These are phyloP conservation scores for Burhinus oedicnemus DNA, from an alignment of 2,113 vertebrate genomes.

Conservation along the genomic window DNA sequence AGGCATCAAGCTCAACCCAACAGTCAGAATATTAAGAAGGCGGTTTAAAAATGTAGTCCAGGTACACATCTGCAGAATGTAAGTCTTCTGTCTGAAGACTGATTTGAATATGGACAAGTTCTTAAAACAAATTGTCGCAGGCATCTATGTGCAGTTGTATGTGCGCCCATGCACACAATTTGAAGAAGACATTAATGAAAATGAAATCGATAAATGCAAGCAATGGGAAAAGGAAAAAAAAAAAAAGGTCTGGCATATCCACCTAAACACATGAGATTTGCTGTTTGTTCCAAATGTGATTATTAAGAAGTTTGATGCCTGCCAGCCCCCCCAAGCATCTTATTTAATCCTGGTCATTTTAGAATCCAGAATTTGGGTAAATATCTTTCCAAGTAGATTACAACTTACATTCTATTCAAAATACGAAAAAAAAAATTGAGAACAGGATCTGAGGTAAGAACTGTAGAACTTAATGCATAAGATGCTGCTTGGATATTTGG, in stretches of 20 bases:
- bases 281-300: not conserved
- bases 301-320: not conserved
- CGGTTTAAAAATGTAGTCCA: not conserved
- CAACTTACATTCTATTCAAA: not conserved
- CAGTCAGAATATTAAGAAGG: not conserved
- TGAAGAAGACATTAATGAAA: not conserved
- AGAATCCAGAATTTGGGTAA: not conserved
- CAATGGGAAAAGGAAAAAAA: not conserved
- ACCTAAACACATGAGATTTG: not conserved
- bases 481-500: not conserved
- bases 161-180: not conserved
- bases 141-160: not conserved
- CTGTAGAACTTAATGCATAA: not conserved
- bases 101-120: not conserved
- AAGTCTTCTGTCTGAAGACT: not conserved
- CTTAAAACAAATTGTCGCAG: not conserved
- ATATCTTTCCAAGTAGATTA: not conserved
- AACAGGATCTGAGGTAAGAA: not conserved
- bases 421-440: not conserved
- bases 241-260: not conserved
- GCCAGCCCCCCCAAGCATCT: not conserved
- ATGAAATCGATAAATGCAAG: not conserved
- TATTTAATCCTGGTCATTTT: not conserved
- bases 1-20: not conserved
- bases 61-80: not conserved